phyloP scores from a whole-genome alignment of 2,113 vertebrate species.

The Perognathus longimembris region DNA sequence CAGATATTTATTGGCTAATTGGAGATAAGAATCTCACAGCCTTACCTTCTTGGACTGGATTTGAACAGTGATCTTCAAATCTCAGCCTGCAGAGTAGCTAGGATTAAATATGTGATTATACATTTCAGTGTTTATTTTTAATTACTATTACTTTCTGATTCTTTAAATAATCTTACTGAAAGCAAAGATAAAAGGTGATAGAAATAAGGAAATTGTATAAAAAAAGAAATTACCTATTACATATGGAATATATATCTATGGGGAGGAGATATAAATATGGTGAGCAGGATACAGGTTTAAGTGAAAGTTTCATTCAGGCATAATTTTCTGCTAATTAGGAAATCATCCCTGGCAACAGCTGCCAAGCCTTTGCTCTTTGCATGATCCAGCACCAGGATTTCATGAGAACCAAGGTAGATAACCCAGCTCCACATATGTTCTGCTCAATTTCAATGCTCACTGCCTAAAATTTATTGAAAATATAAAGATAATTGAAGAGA shows the following conservation, averaged over 20 bases:
- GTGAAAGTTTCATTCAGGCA: background rate
- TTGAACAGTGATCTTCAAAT: too few relatives aligned
- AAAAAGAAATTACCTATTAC: background rate
- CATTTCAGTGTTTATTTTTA: too few relatives aligned
- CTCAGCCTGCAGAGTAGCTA: too few relatives aligned
- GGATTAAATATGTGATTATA: too few relatives aligned
- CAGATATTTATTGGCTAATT: too few relatives aligned
- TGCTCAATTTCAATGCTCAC: constrained; percentile 49
- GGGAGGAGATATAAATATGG: background rate
- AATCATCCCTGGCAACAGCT: background rate
- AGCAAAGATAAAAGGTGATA: background rate
- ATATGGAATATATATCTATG: background rate
- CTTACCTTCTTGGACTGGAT: too few relatives aligned
- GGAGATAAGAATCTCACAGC: too few relatives aligned
- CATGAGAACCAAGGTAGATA: background rate
- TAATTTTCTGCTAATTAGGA: constrained; percentile 64
- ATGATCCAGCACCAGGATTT: background rate
- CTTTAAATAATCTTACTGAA: constrained; percentile 39
- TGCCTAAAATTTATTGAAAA: constrained; percentile 34
- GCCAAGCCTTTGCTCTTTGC: constrained; percentile 27
- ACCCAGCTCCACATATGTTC: constrained; percentile 3
- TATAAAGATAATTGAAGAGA: constrained; percentile 57
- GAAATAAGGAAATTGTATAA: background rate
- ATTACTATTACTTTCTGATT: background rate
- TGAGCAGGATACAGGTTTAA: background rate